Base-by-base conservation (phyloP, 2,888 invertebrate genomes). In the Sarcophaga carnaria region DNA sequence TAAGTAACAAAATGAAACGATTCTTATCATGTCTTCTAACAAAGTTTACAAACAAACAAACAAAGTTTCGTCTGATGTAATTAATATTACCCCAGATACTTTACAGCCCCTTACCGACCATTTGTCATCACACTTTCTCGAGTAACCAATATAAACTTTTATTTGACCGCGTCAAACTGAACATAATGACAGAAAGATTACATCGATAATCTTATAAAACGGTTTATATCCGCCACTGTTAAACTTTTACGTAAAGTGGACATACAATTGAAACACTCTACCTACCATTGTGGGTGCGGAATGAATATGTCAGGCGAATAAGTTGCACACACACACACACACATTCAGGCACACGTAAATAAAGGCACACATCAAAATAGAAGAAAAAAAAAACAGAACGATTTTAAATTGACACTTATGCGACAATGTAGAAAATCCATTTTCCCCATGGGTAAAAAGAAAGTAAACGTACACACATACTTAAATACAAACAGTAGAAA, bases 321-420 rank as follows among this genome's bases (percentile, higher is more conserved):
- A 6, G 10, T 25, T 71, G n/a, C 1, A 60, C 37, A 60, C 22
- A 20, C 37, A 82, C 37, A 82, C 45, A 76, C n/a, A 45, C 54
- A 80, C 37, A 37, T 27, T 63, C 66, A 22, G 14, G 63, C 59
- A 54, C 17, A 2, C 54, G 54, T 5, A 54, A 54, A 54, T 54
- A 17, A 54, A 54, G 54, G 17, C 54, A 14, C 54, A 14, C 17
- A 54, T 54, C 17, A 54, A 54, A 12, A 54, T 54, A 54, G 17
- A 54, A 54, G 2, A 17, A 54, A 14, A 54, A 54, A 14, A 54
- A 54, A 14, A 54, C 12, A 22, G 17, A 14, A 37, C 45, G 63
- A 60, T 49, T 69, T 79, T 75, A 87, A 87, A 84, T 81, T 85
- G 87, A 82, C 87, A 82, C 85, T 87, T 85, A 79, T 85, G 81